phyloP scores from a whole-genome alignment of 2,797 vertebrate species.

The Chaenodraco wilsoni region DNA sequence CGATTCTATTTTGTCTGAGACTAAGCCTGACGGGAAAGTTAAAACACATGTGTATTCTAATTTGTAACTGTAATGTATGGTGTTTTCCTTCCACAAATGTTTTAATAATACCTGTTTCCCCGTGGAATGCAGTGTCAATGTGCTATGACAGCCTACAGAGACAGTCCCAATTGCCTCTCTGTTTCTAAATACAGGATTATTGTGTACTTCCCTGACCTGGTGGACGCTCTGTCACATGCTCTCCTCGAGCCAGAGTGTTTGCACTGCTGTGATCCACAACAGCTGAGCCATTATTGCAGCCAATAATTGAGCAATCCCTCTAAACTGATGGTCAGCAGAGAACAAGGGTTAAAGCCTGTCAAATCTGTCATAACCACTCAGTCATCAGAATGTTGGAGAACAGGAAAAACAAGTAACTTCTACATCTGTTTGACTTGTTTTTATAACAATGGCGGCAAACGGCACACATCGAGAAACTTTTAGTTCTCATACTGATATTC shows the following conservation, averaged over 20 bases:
- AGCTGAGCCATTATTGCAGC: conserved; percentile 22
- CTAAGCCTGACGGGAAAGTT: neutral
- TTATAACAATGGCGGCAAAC: neutral
- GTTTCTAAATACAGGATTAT: conserved; percentile 5
- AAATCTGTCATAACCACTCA: neutral
- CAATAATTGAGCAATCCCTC: conserved; percentile 35
- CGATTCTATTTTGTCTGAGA: neutral
- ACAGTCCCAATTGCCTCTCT: neutral
- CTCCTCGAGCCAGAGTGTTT: conserved; percentile 22
- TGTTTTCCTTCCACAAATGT: neutral
- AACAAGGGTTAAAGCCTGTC: conserved; percentile 1
- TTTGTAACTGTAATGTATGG: neutral
- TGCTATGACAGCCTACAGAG: conserved; percentile 15
- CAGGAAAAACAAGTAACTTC: neutral
- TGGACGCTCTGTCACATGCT: conserved; percentile 58
- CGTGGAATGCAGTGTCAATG: neutral
- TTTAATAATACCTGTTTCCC: neutral
- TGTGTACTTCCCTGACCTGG: conserved; percentile 31
- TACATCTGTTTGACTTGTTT: neutral
- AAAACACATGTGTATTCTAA: neutral
- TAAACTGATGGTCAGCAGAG: neutral
- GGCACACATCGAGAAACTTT: neutral
- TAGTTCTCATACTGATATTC: no score
- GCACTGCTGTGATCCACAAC: conserved; percentile 43
- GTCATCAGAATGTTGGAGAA: neutral